Evolutionary conservation across 2,888 invertebrate genomes (phyloP).

Genomic region (Cryptus armator): DNA sequence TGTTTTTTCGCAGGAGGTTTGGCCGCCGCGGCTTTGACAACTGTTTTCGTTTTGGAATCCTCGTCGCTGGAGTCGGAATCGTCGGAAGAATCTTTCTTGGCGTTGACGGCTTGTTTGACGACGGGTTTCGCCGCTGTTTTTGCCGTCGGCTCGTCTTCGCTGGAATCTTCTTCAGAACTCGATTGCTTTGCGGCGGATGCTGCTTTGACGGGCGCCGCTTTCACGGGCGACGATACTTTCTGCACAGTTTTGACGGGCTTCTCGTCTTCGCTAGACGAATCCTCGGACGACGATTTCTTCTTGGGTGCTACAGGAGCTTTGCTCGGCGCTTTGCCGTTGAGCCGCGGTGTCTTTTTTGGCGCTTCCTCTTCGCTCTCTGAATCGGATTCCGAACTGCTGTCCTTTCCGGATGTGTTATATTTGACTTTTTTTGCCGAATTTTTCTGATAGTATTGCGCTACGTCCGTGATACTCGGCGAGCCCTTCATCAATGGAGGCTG

Average conservation of each 20-base stretch:
- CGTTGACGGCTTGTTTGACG: constrained; percentile 70
- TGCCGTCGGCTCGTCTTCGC: constrained; percentile 75
- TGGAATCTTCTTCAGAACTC: constrained; percentile 80
- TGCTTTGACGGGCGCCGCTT: constrained; percentile 62
- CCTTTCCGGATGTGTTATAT: constrained; percentile 77
- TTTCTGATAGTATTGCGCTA: constrained; percentile 87
- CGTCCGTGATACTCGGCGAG: constrained; percentile 88
- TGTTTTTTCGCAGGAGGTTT: constrained; percentile 74
- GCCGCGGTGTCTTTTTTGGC: constrained; percentile 73
- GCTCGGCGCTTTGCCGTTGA: constrained; percentile 76
- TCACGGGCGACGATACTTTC: constrained; percentile 72
- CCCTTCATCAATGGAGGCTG: constrained; percentile 89
- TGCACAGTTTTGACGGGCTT: constrained; percentile 77
- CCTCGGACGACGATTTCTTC: constrained; percentile 76
- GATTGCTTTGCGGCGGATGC: constrained; percentile 79
- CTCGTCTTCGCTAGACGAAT: constrained; percentile 79
- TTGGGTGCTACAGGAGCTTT: constrained; percentile 71
- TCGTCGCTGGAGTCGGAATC: constrained; percentile 84
- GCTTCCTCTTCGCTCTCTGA: constrained; percentile 81
- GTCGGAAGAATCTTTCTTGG: constrained; percentile 73
- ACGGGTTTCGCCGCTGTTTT: constrained; percentile 58
- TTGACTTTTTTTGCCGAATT: constrained; percentile 85
- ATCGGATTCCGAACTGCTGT: constrained; percentile 82
- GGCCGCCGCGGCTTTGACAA: constrained; percentile 66
- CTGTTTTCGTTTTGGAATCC: constrained; percentile 72